A percentile compares a stretch with the other conserved stretches of the same genome.
These are phyloP conservation scores for Cebidichthys violaceus DNA, from an alignment of 2,113 vertebrate species.

Conservation along the genomic window DNA sequence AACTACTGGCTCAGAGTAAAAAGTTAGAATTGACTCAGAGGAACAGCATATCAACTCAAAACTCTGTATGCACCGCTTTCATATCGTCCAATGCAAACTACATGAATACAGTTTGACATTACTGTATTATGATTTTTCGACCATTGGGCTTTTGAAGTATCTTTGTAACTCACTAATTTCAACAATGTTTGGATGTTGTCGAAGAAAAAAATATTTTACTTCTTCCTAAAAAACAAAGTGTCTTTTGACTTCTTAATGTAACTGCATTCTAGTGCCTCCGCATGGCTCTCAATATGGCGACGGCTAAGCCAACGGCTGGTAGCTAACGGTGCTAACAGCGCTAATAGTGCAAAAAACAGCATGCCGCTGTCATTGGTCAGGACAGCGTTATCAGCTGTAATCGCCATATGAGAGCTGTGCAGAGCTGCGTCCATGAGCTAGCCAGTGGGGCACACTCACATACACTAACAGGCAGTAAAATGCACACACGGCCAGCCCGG, in stretches of 20 bases:
- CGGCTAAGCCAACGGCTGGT: not conserved
- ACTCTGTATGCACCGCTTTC: not conserved
- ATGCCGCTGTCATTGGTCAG: too few species aligned
- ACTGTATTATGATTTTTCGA: not conserved
- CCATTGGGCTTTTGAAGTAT: not conserved
- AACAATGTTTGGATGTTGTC: not conserved
- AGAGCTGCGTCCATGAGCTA: too few species aligned
- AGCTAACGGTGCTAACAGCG: too few species aligned
- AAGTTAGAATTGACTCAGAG: constrained; percentile 53
- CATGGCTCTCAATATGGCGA: not conserved
- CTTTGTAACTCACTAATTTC: not conserved
- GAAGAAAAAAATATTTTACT: not conserved
- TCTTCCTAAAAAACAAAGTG: not conserved
- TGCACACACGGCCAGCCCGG: too few species aligned
- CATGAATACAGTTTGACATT: not conserved
- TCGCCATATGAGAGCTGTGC: too few species aligned
- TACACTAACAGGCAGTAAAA: too few species aligned
- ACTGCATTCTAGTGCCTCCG: not conserved
- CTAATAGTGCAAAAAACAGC: too few species aligned
- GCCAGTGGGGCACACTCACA: too few species aligned
- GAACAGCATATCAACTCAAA: constrained; percentile 29
- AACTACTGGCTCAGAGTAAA: constrained; percentile 64
- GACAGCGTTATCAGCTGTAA: too few species aligned
- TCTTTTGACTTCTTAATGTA: not conserved
- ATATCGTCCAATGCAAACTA: not conserved